phyloP scores from a whole-genome alignment of 2,888 invertebrate genomes.

The Spicauda simplicius region DNA sequence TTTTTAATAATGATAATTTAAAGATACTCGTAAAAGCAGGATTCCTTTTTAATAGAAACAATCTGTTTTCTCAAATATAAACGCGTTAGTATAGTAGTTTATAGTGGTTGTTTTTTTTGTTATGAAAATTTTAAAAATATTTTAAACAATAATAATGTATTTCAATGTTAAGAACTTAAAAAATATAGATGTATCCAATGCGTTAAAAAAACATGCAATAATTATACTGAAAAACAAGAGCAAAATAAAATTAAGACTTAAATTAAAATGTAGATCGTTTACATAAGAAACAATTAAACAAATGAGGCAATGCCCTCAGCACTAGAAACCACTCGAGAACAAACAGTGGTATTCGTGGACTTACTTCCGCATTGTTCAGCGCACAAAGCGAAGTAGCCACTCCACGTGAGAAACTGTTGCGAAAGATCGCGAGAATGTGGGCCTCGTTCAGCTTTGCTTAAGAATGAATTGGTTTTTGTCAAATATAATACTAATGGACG shows the following conservation, averaged over 20 bases:
- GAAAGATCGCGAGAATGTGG: slow-evolving; percentile 62
- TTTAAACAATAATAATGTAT: too few relatives aligned
- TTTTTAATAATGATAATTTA: too few relatives aligned
- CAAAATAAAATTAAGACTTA: not conserved
- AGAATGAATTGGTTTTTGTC: slow-evolving; percentile 21
- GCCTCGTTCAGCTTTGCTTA: slow-evolving; percentile 42
- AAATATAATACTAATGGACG: slow-evolving; percentile 18
- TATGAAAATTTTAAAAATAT: too few relatives aligned
- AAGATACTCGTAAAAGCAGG: too few relatives aligned
- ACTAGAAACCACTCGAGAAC: slow-evolving; percentile 55
- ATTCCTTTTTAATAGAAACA: too few relatives aligned
- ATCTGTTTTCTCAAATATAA: not conserved
- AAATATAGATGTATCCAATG: too few relatives aligned
- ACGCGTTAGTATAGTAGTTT: slow-evolving; percentile 22
- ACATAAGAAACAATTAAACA: slow-evolving; percentile 57
- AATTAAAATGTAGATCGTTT: slow-evolving; percentile 55
- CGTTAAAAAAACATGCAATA: too few relatives aligned
- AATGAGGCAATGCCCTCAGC: slow-evolving; percentile 61
- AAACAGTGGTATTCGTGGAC: slow-evolving; percentile 59
- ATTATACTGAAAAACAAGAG: too few relatives aligned
- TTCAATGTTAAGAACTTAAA: not conserved
- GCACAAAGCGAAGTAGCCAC: slow-evolving; percentile 63
- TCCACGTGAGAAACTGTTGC: slow-evolving; percentile 77
- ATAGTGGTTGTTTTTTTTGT: too few relatives aligned
- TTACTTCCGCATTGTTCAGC: slow-evolving; percentile 70